Evolutionary conservation across 2,888 invertebrate genomes (phyloP).

Genomic region (Caenorhabditis angaria): DNA sequence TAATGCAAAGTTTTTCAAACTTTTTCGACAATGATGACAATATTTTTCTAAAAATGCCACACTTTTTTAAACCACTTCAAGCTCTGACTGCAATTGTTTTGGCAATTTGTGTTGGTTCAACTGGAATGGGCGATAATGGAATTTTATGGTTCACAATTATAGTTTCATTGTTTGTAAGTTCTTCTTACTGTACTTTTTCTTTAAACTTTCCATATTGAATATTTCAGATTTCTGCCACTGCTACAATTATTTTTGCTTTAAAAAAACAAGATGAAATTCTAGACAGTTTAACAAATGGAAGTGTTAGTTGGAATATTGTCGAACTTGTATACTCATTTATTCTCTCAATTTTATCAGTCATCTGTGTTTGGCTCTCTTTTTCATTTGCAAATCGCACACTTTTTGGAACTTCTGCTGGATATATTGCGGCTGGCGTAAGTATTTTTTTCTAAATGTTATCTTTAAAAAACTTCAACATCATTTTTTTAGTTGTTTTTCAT

Average conservation of each 20-base stretch:
- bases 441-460: no score
- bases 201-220: slow-evolving; percentile 23
- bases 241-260: slow-evolving; percentile 67
- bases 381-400: slow-evolving; percentile 59
- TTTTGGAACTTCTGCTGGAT: slow-evolving; percentile 63
- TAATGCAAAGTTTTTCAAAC: slow-evolving; percentile 62
- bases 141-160: slow-evolving; percentile 66
- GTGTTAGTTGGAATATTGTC: slow-evolving; percentile 65
- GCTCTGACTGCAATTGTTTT: slow-evolving; percentile 63
- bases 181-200: background rate
- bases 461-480: no score
- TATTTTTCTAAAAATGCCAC: background rate
- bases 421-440: slow-evolving; percentile 66
- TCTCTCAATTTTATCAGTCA: slow-evolving; percentile 62
- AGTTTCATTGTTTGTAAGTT: slow-evolving; percentile 46
- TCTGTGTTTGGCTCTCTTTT: slow-evolving; percentile 68
- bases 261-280: slow-evolving; percentile 61
- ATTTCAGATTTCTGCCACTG: slow-evolving; percentile 59
- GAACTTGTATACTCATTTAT: slow-evolving; percentile 70
- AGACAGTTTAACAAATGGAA: slow-evolving; percentile 62
- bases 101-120: slow-evolving; percentile 65
- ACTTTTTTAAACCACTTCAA: no score
- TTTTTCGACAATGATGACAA: slow-evolving; percentile 66
- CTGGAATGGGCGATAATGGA: slow-evolving; percentile 64
- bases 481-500: slow-evolving; percentile 66